Base-by-base conservation (phyloP, 2,888 invertebrate genomes). In the Cosmia trapezina region DNA sequence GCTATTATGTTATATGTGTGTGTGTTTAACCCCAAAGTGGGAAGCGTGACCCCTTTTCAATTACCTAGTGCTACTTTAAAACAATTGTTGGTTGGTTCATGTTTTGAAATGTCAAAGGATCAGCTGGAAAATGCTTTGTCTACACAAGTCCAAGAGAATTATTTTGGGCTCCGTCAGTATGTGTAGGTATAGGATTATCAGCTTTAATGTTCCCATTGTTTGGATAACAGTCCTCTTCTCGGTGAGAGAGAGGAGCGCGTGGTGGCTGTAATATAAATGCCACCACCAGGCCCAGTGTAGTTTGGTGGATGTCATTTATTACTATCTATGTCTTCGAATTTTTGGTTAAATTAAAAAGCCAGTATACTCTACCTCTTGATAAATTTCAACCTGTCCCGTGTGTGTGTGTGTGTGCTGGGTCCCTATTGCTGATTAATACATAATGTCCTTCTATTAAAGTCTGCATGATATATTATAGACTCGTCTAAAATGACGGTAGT, bases 391-490 rank as follows among this genome's bases (percentile, higher is more conserved):
- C 2, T 37, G 37, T 6, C 37, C 37, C 37, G 37, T 37, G 6
- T 37, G 37, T 37, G 33, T 33, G 33, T 4, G 4, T 4, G 37
- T 37, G 37, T 37, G 37, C 19, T n/a, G 41, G 2, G 14, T 47
- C 33, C 19, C 19, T 59, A 43, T 43, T 33, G 12, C 43, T 62
- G 43, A 78, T 73, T 43, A 77, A 68, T 64, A 62, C 28, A 63
- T 54, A 59, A 64, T 14, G 51, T 47, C 9, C 11, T 22, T 17
- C 41, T 47, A 69, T 28, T 70, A 71, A 82, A 72, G 47, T 62
- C 57, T 45, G 28, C 17, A 8, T 61, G 41, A 56, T 80, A 69
- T 66, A 78, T 61, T 66, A 78, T 61, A 59, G 56, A 11, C 2
- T 49, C 19, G 33, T 67, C 57, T 45, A 28, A 70, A 64, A 65